Percentiles rank a stretch among this genome's conserved stretches.
Conservation (phyloP, 2,888 invertebrate genomes). For the Drosophila differens region DNA sequence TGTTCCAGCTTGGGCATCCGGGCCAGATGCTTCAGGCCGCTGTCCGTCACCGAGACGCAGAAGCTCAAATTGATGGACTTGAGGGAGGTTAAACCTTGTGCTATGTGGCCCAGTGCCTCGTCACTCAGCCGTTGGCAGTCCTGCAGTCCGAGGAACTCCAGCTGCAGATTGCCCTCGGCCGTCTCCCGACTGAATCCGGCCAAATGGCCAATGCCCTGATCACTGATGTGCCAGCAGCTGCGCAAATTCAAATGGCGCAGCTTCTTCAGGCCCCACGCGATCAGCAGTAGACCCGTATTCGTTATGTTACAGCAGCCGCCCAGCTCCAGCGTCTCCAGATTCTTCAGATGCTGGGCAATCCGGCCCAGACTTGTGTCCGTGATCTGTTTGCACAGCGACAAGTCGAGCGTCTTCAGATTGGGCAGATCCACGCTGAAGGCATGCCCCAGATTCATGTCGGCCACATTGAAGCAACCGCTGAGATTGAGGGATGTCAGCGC, state of each 20-base stretch:
- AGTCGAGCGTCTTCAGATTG: conserved; percentile 92
- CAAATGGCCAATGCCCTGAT: conserved; percentile 94
- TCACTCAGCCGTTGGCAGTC: conserved; percentile 98
- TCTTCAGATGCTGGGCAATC: conserved; percentile 93
- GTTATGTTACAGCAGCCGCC: conserved; percentile 97
- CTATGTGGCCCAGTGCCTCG: conserved; percentile 94
- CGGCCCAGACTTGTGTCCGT: conserved; percentile 95
- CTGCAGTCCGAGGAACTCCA: conserved; percentile 95
- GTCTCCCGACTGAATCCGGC: conserved; percentile 90
- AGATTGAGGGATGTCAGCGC: conserved; percentile 95
- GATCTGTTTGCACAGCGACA: conserved; percentile 97
- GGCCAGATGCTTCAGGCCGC: conserved; percentile 94
- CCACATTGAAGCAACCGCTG: conserved; percentile 97
- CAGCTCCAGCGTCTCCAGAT: conserved; percentile 94
- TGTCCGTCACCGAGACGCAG: conserved; percentile 97
- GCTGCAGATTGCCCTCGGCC: conserved; percentile 89
- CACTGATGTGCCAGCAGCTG: conserved; percentile 97
- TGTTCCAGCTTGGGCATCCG: conserved; percentile 93
- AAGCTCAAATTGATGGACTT: conserved; percentile 96
- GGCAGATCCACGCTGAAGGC: conserved; percentile 92
- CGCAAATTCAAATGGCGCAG: conserved; percentile 93
- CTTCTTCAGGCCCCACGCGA: conserved; percentile 95
- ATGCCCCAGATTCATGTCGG: conserved; percentile 93
- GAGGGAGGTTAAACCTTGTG: conserved; percentile 92
- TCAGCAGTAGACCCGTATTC: conserved; percentile 93